Conservation (phyloP, 2,797 vertebrate genomes). For the Lithobates pipiens region DNA sequence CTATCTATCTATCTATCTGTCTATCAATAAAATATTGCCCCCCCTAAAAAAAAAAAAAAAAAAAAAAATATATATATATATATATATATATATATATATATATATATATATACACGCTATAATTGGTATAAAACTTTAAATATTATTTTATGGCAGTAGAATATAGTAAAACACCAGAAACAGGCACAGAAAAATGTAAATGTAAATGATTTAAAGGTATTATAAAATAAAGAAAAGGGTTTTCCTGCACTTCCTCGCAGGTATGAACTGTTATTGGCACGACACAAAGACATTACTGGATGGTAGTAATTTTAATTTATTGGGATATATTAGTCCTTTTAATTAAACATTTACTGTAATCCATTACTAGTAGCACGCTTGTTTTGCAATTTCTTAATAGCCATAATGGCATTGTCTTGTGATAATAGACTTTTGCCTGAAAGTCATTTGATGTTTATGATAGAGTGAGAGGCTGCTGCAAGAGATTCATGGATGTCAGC, state of each 20-base stretch:
- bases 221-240: constrained; percentile 37
- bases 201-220: constrained; percentile 26
- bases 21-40: too few species aligned
- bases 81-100: too few species aligned
- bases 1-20: too few species aligned
- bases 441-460: constrained; percentile 44
- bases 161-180: neutral
- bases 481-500: constrained; percentile 62
- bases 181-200: constrained; percentile 10
- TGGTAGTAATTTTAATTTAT: constrained; percentile 57
- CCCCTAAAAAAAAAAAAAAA: too few species aligned
- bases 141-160: too few species aligned
- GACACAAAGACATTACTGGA: constrained; percentile 43
- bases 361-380: constrained; percentile 48
- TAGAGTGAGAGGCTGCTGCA: neutral
- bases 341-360: constrained; percentile 58
- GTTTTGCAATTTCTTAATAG: constrained; percentile 46
- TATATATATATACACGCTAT: too few species aligned
- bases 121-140: too few species aligned
- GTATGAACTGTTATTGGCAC: constrained; percentile 46
- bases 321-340: constrained; percentile 35
- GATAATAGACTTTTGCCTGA: constrained; percentile 36
- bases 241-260: neutral
- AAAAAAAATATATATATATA: too few species aligned
- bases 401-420: constrained; percentile 32